Evolutionary conservation across 1,140 invertebrate species (phyloP).

Genomic region (Drosophila kurseongensis): DNA sequence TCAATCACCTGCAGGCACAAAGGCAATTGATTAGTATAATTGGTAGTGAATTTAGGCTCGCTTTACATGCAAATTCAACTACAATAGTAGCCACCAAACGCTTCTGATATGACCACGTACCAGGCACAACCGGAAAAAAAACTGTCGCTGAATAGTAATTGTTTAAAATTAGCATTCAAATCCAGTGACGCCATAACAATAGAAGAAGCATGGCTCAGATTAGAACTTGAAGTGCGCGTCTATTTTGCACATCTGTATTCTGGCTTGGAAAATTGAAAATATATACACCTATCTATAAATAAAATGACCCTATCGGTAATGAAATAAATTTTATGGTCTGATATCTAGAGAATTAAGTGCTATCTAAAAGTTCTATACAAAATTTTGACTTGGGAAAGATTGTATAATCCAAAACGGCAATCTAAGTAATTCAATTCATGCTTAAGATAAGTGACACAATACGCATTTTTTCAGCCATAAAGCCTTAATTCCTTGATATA

Average conservation of each 20-base stretch:
- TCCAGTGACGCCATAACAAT: slow-evolving; percentile 44
- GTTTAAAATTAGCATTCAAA: slow-evolving; percentile 57
- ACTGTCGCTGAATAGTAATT: slow-evolving; percentile 36
- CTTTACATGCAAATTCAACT: slow-evolving; percentile 29
- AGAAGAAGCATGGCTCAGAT: slow-evolving; percentile 29
- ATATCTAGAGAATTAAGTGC: not conserved
- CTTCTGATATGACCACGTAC: slow-evolving; percentile 31
- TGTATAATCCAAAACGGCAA: too few species aligned
- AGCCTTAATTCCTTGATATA: too few species aligned
- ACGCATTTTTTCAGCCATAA: too few species aligned
- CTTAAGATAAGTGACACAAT: too few species aligned
- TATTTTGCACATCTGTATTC: slow-evolving; percentile 5
- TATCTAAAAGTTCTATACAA: not conserved
- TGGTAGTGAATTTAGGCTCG: not conserved
- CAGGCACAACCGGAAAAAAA: slow-evolving; percentile 41
- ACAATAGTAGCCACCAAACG: slow-evolving; percentile 25
- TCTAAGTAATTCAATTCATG: too few species aligned
- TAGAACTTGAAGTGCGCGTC: slow-evolving; percentile 12
- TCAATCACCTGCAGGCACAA: slow-evolving; percentile 48
- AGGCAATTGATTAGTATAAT: slow-evolving; percentile 6
- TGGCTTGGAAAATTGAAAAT: not conserved
- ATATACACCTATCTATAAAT: not conserved
- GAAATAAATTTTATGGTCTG: not conserved
- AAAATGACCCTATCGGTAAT: not conserved
- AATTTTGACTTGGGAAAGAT: not conserved